A percentile compares a stretch with the other conserved stretches of the same genome.
Conservation (phyloP, 2,797 vertebrate species). For the Loris lydekkerianus region DNA sequence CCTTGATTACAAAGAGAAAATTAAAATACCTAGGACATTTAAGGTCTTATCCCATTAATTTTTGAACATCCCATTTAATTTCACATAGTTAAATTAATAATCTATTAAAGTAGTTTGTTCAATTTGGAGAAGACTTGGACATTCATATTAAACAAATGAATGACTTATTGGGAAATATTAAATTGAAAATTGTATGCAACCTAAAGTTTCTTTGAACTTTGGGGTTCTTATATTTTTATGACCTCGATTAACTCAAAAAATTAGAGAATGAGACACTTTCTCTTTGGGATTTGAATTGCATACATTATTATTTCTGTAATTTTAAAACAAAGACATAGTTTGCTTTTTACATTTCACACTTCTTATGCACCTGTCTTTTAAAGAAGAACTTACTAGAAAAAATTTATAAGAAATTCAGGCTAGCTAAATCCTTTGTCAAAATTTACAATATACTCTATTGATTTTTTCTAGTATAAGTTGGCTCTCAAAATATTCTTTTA, state of each 20-base stretch:
- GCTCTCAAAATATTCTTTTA: not conserved
- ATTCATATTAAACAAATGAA: conserved; percentile 37
- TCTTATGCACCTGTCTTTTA: not conserved
- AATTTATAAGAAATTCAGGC: not conserved
- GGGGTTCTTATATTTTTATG: not conserved
- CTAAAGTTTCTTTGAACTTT: not conserved
- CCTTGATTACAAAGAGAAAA: not conserved
- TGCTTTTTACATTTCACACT: not conserved
- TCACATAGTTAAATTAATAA: conserved; percentile 10
- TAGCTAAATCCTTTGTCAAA: not conserved
- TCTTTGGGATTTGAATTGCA: not conserved
- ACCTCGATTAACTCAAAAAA: not conserved
- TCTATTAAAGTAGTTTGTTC: conserved; percentile 3
- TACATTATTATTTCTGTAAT: not conserved
- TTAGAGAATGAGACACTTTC: not conserved
- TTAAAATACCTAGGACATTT: not conserved
- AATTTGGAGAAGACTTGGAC: not conserved
- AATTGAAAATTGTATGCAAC: not conserved
- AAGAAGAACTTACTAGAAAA: not conserved
- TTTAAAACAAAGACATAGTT: not conserved
- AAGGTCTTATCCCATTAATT: not conserved
- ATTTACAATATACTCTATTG: not conserved
- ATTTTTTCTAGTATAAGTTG: not conserved
- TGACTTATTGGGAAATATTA: not conserved
- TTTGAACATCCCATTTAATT: conserved; percentile 35